These are phyloP conservation scores for Zoanthus sansibaricus DNA, from an alignment of 92 coral and sea anemone species.

Conservation along the genomic window DNA sequence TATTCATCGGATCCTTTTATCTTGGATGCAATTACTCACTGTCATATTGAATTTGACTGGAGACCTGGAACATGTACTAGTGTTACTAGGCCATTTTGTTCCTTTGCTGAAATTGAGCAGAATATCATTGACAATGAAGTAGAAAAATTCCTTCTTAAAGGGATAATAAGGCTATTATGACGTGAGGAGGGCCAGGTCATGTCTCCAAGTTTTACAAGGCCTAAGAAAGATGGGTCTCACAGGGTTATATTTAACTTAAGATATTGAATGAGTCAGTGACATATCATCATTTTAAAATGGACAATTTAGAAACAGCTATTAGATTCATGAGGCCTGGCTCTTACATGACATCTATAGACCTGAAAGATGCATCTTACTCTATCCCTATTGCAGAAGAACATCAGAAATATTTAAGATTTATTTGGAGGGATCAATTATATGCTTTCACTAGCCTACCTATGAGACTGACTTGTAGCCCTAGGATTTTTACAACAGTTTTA, in stretches of 20 bases:
- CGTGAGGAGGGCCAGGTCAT: conserved; percentile 53
- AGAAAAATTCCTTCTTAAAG: conserved; percentile 44
- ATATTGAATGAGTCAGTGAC: conserved; percentile 7
- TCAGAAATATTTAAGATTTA: conserved; percentile 49
- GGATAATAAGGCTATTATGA: conserved; percentile 47
- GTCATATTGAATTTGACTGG: conserved; percentile 59
- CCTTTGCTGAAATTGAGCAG: conserved; percentile 50
- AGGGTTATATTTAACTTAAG: neutral
- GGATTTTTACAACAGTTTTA: conserved; percentile 58
- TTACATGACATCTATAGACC: conserved; percentile 62
- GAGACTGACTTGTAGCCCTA: conserved; percentile 62
- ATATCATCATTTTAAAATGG: conserved; percentile 13
- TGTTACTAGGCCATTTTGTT: conserved; percentile 26
- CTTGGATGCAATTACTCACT: conserved; percentile 63
- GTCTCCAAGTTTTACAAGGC: conserved; percentile 58
- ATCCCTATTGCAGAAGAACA: conserved; percentile 65
- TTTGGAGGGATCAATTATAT: conserved; percentile 62
- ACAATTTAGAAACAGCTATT: conserved; percentile 21
- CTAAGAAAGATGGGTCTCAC: neutral
- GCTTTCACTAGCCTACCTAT: conserved; percentile 60
- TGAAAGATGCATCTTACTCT: conserved; percentile 67
- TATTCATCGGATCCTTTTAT: conserved; percentile 61
- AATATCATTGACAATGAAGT: conserved; percentile 58
- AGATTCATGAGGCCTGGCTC: conserved; percentile 24
- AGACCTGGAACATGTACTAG: neutral